A percentile compares a stretch with the other conserved stretches of the same genome.
phyloP scores from a whole-genome alignment of 23 tunicate species.

The Trididemnum miniatum region DNA sequence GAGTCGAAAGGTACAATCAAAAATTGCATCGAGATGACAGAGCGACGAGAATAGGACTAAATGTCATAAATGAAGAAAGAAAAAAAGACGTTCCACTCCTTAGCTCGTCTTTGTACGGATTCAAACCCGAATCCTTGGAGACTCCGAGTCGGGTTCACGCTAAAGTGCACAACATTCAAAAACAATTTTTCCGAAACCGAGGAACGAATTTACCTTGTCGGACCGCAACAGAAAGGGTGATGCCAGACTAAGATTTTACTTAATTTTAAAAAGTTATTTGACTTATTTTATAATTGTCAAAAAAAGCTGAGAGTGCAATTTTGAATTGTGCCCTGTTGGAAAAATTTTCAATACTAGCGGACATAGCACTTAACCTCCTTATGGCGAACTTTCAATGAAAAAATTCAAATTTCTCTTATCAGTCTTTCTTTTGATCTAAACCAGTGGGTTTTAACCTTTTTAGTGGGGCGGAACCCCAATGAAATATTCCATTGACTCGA shows the following conservation, averaged over 20 bases:
- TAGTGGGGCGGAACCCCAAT: no score
- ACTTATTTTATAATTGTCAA: no score
- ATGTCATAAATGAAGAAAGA: constrained; percentile 61
- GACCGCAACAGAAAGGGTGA: background rate
- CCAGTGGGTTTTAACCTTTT: no score
- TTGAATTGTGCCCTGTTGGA: no score
- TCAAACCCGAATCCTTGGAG: constrained; percentile 45
- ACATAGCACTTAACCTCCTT: no score
- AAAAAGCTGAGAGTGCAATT: no score
- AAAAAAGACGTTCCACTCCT: constrained; percentile 54
- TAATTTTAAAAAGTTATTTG: no score
- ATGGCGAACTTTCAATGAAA: no score
- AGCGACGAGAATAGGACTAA: constrained; percentile 54
- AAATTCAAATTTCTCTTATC: no score
- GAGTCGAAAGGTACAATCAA: constrained; percentile 57
- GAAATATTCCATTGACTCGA: no score
- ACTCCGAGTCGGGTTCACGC: constrained; percentile 67
- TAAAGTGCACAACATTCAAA: constrained; percentile 70
- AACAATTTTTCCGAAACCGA: constrained; percentile 74
- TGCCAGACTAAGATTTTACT: background rate
- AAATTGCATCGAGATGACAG: constrained; percentile 79
- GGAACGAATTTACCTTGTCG: constrained; percentile 71
- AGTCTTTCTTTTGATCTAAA: no score
- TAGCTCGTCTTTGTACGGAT: constrained; percentile 83
- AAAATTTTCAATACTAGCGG: no score